These are phyloP conservation scores for Tenthredo notha DNA, from an alignment of 2,888 invertebrate genomes.

Conservation along the genomic window DNA sequence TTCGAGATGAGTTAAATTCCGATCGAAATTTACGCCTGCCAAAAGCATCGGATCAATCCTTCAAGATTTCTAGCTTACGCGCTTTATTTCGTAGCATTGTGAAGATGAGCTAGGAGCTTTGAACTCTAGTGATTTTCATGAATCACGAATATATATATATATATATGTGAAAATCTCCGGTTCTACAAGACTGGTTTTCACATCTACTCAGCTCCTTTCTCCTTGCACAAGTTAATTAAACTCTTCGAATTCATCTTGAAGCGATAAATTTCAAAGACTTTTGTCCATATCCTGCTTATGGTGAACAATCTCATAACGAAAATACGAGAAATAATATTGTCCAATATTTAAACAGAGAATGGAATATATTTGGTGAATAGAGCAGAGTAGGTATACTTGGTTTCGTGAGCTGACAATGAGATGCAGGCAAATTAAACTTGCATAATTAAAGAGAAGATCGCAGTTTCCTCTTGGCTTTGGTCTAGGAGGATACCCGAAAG, in stretches of 20 bases:
- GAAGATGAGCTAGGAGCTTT: neutral
- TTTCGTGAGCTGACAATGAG: slow-evolving; percentile 37
- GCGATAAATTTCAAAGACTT: neutral
- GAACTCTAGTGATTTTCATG: neutral
- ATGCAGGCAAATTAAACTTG: slow-evolving; percentile 73
- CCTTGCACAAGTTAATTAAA: neutral
- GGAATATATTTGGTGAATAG: neutral
- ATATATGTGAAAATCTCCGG: neutral
- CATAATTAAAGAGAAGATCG: slow-evolving; percentile 74
- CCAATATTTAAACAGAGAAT: neutral
- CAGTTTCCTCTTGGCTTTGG: slow-evolving; percentile 42
- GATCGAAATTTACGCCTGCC: neutral
- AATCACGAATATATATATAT: neutral
- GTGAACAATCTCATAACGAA: neutral
- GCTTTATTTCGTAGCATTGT: neutral
- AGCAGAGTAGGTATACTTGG: neutral
- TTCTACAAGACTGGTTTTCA: neutral
- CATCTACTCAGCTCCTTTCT: neutral
- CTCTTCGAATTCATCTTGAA: no score
- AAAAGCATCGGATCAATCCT: neutral
- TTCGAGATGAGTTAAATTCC: neutral
- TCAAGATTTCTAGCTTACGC: no score
- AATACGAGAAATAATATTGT: neutral
- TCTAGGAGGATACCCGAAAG: neutral
- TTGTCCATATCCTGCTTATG: neutral